A percentile compares a stretch with the other conserved stretches of the same genome.
Evolutionary conservation across 2,113 vertebrate species (phyloP).

Genomic region (Thamnaconus septentrionalis): DNA sequence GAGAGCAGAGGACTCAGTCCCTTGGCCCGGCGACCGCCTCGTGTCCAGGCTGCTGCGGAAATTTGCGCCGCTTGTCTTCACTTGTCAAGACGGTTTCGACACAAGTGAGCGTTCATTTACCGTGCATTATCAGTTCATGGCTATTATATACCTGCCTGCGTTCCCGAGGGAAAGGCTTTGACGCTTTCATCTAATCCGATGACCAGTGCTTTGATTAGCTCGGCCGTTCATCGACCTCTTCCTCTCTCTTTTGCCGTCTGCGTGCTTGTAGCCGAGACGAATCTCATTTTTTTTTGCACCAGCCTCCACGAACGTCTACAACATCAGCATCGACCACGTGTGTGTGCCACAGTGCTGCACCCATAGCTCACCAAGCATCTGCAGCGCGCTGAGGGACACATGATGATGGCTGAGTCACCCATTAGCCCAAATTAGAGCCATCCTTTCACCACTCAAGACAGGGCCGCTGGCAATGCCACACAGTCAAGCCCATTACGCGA

Average conservation of each 20-base stretch:
- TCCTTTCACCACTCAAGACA: constrained; percentile 66
- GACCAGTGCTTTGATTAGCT: constrained; percentile 62
- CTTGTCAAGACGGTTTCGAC: constrained; percentile 23
- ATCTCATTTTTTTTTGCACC: constrained; percentile 14
- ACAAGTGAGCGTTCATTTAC: constrained; percentile 35
- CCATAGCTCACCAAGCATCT: constrained; percentile 59
- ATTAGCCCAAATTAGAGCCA: constrained; percentile 74
- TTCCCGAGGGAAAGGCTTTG: constrained; percentile 47
- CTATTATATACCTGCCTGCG: constrained; percentile 30
- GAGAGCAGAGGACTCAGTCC: constrained; percentile 11
- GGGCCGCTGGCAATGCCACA: constrained; percentile 59
- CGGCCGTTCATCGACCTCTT: constrained; percentile 64
- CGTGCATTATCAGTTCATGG: constrained; percentile 30
- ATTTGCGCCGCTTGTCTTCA: constrained; percentile 24
- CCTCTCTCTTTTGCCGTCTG: constrained; percentile 7
- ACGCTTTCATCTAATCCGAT: constrained; percentile 64
- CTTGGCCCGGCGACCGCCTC: constrained; percentile 16
- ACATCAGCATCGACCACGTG: constrained; percentile 47
- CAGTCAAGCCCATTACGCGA: constrained; percentile 67
- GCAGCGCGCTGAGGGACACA: constrained; percentile 57
- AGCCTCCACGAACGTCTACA: constrained; percentile 6
- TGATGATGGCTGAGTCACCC: constrained; percentile 69
- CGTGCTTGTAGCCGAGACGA: constrained; percentile 35
- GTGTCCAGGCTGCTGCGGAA: constrained; percentile 23
- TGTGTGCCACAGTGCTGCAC: constrained; percentile 27